Evolutionary conservation across 2,113 vertebrate genomes (phyloP), one percentile per base, ranked within the genome.

Genomic region (Muntiacus reevesi): DNA sequence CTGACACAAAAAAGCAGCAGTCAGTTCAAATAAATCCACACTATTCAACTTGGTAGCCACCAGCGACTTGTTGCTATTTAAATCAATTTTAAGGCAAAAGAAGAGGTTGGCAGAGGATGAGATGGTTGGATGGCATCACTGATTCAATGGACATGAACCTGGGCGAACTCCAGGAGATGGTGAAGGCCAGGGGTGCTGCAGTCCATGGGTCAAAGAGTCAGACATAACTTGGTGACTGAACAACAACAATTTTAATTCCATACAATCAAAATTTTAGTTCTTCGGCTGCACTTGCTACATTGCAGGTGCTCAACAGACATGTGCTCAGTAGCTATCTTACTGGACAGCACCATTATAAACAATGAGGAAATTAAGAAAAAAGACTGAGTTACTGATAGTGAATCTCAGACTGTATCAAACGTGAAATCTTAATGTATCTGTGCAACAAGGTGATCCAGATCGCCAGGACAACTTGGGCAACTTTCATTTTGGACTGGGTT

Each of bases 221-320:
- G 36, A 43, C 6, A 43, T 13, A 43, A 43, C 40, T 76, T 76
- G 14, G 71, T 43, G 23, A 43, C 40, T 76, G 40, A 76, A 43
- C 71, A 74, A 64, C 62, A 64, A 74, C 11, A 95, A 87, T 84
- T 92, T 36, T 47, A 92, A 82, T 71, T 71, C 21, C 71, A 40
- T 27, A 57, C 28, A 88, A 90, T 86, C 89, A 81, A 92, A 85
- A 90, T 60, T 84, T 91, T n/a, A 93, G 60, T 64, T 95, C 43
- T 74, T 87, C 0, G 16, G 21, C 25, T 87, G 50, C 52, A 93
- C 19, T 19, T 54, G 82, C 23, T 79, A 84, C 52, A 74, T 57
- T 84, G 88, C 83, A 96, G 57, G 47, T 52, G 17, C 36, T 96
- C 43, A 90, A 62, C 0, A 95, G 76, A 45, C 14, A 82, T 10